Evolutionary conservation across 2,113 vertebrate species (phyloP), one percentile per base, ranked within the genome.

Genomic region (Chaetorhynchus papuensis): DNA sequence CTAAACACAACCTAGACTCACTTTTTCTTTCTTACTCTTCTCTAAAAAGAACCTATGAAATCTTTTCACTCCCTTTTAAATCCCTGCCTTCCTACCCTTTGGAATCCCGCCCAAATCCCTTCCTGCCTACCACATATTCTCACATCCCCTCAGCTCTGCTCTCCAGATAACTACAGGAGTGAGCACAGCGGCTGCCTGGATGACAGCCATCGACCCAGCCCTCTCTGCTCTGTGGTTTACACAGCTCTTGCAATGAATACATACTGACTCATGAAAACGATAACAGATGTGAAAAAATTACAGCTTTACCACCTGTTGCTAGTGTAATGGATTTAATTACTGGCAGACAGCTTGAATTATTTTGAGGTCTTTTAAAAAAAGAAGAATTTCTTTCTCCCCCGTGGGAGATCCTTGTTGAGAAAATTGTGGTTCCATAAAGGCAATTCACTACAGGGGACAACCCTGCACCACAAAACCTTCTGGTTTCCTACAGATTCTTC

Each of bases 321-420:
- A 90, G 52, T 66, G 57, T 87, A 94, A 93, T 95, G 76, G 66
- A 84, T 89, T 96, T 96, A 97, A 97, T 95, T 92, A 94, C 64
- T 69, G 69, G n/a, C 88, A 92, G 87, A 84, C 88, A 79, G 42
- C 50, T 90, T 77, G 83, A 96, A 90, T 95, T 84, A 84, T 89
- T 94, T 87, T 92, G 85, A 91, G 87, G 88, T 60, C 72, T 92
- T 61, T 64, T 52, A 84, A 15, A 76, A 76, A 95, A 94, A 78
- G 45, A 65, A 91, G 89, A 77, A 72, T 23, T 47, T 87, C 33
- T 84, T 83, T 89, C 14, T 22, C 11, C 89, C 31, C 45, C n/a
- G 68, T 90, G 63, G 79, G 74, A 94, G 60, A 87, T 61, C 41
- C 63, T 76, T 87, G 37, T 69, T 63, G 86, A 77, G 90, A 93